Conservation (phyloP, 2,888 invertebrate genomes). For the Agrotis ipsilon region DNA sequence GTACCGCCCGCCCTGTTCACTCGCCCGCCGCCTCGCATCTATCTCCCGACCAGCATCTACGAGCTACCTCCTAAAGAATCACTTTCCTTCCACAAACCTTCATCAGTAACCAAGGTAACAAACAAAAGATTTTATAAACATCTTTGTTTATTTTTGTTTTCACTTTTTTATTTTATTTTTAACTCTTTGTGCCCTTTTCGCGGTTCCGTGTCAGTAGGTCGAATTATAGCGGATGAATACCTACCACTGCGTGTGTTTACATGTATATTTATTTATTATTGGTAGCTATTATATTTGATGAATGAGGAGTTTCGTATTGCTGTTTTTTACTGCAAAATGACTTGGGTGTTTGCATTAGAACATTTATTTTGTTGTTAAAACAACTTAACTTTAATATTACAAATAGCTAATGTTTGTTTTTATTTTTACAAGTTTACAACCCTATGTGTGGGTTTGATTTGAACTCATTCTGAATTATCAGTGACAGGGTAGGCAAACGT, state of each 20-base stretch:
- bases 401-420: no score
- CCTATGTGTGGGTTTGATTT: no score
- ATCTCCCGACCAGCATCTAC: slow-evolving; percentile 14
- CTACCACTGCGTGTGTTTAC: slow-evolving; percentile 39
- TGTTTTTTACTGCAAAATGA: neutral
- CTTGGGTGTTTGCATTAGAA: neutral
- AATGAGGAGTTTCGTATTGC: neutral
- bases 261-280: slow-evolving; percentile 6
- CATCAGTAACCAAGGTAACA: slow-evolving; percentile 56
- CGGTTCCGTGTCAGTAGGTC: slow-evolving; percentile 45
- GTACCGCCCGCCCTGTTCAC: slow-evolving; percentile 73
- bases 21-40: slow-evolving; percentile 26
- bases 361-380: no score
- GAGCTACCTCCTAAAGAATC: slow-evolving; percentile 27
- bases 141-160: neutral
- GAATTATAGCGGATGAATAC: slow-evolving; percentile 19
- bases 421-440: slow-evolving; percentile 2
- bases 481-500: neutral
- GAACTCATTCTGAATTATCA: neutral
- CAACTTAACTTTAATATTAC: no score
- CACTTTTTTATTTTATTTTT: neutral
- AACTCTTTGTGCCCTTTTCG: neutral
- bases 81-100: slow-evolving; percentile 32
- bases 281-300: neutral
- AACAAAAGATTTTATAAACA: neutral